Conservation (phyloP, 2,797 vertebrate genomes). For the Enteromius anoplus region DNA sequence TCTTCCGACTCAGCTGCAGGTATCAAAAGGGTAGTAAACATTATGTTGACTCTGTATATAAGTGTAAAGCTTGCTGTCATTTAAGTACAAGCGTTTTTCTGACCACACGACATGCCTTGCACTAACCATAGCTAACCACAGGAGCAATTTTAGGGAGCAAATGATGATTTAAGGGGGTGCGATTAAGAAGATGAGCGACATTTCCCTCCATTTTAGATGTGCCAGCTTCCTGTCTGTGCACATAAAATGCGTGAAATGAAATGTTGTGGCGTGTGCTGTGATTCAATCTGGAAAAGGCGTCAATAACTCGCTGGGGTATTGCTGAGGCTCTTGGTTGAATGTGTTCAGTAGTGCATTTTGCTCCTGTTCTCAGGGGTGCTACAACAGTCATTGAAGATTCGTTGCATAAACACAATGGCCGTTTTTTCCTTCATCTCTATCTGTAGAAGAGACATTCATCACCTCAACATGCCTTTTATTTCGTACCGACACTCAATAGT, state of each 20-base stretch:
- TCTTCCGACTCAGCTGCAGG: neutral
- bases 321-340: constrained; percentile 26
- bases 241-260: constrained; percentile 37
- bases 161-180: neutral
- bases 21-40: neutral
- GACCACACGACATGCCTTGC: neutral
- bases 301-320: constrained; percentile 39
- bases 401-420: constrained; percentile 26
- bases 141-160: constrained; percentile 16
- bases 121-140: neutral
- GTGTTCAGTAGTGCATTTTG: constrained; percentile 32
- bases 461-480: constrained; percentile 28
- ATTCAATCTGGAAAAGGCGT: constrained; percentile 40
- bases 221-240: constrained; percentile 30
- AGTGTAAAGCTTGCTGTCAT: neutral
- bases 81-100: neutral
- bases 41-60: neutral
- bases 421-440: constrained; percentile 29
- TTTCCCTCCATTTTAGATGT: constrained; percentile 30
- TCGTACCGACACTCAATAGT: constrained; percentile 41
- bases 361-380: constrained; percentile 30
- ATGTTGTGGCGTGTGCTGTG: constrained; percentile 44
- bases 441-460: constrained; percentile 38
- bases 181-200: constrained; percentile 6
- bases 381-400: constrained; percentile 48